Conservation (phyloP, 2,888 invertebrate genomes). For the Tridacna gigas region DNA sequence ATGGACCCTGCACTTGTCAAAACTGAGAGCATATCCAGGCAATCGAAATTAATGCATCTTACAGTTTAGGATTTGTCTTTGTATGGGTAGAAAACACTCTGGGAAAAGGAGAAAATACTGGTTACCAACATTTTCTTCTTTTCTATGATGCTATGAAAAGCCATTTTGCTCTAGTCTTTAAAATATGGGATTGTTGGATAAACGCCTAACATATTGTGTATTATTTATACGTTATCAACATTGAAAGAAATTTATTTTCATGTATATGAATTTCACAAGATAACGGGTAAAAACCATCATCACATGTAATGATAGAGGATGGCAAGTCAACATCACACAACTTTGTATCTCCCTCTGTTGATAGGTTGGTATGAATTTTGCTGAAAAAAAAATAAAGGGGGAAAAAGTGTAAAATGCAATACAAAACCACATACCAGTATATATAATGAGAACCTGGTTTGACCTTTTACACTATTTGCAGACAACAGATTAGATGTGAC, state of each 20-base stretch:
- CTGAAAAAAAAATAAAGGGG: conserved; percentile 79
- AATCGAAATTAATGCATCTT: not conserved
- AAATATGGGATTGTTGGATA: not conserved
- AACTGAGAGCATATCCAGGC: not conserved
- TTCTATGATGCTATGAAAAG: not conserved
- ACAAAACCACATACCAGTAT: too few species aligned
- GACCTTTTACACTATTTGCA: too few species aligned
- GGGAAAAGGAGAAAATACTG: not conserved
- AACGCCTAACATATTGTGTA: too few species aligned
- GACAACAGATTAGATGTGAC: too few species aligned
- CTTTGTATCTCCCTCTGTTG: conserved; percentile 97
- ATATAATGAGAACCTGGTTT: too few species aligned
- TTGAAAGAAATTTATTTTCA: not conserved
- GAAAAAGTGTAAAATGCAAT: too few species aligned
- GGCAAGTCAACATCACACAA: conserved; percentile 87
- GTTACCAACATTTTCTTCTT: not conserved
- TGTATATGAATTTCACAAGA: not conserved
- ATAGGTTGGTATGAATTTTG: conserved; percentile 86
- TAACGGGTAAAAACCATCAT: not conserved
- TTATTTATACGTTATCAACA: not conserved
- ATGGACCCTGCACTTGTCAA: too few species aligned
- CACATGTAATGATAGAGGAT: not conserved
- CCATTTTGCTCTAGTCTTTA: not conserved
- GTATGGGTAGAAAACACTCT: not conserved
- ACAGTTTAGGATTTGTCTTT: not conserved